Base-by-base conservation (phyloP, 2,888 invertebrate species). In the Phorcus lineatus region DNA sequence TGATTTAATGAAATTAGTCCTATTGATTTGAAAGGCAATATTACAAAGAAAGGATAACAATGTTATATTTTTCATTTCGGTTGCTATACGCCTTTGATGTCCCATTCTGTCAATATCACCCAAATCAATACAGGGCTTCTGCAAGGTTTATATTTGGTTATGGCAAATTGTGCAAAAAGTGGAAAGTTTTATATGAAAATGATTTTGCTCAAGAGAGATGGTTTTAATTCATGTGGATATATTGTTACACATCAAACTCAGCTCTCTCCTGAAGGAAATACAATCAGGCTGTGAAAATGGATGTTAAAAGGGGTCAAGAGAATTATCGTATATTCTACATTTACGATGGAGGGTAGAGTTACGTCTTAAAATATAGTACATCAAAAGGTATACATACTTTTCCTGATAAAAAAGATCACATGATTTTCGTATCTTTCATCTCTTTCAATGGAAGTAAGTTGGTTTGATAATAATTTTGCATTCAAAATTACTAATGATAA, bases 101-200 rank as follows among this genome's bases (percentile, higher is more conserved):
- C 31, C 17, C 31, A 28, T 17, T 36, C 31, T 22, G 67, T 67
- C 67, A 28, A 36, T 31, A 67, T 67, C 28, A 67, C 17, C 24
- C 16, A 67, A 28, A 67, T 67, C 31, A 67, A 67, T 67, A 67
- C 28, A 13, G 67, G 28, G n/a, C 31, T 67, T 28, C 11, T 11
- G 31, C 67, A 22, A 67, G 11, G 36, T 31, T 67, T 22, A 67
- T 67, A 31, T 24, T 67, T 67, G 67, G 67, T n/a, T 13, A 17
- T 28, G 67, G 28, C 28, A 36, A 28, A 36, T 36, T 28, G 67
- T 11, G 67, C 67, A 28, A 28, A 16, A 36, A 31, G 28, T 67
- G 31, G 24, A 67, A 67, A 31, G 17, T 67, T 67, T 67, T 67
- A 67, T 67, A 67, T 28, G 28, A 67, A 67, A 67, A n/a, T 67